These are phyloP conservation scores for Dynastes grantii DNA, from an alignment of 2,888 invertebrate genomes.

Conservation along the genomic window DNA sequence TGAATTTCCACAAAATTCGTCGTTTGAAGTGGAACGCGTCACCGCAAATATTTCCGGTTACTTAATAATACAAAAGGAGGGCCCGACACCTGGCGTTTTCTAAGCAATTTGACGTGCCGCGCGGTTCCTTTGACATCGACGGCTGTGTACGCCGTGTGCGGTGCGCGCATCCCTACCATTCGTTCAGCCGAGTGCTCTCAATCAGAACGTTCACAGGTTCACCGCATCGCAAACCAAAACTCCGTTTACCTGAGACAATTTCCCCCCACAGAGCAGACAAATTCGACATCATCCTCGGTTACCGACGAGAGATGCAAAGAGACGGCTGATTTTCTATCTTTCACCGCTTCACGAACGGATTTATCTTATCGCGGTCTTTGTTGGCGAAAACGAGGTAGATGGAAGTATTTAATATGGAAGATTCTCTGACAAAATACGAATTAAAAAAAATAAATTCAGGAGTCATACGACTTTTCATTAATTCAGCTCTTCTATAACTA, in stretches of 20 bases:
- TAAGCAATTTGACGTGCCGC: slow-evolving; percentile 58
- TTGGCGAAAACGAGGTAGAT: background rate
- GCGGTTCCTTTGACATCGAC: slow-evolving; percentile 57
- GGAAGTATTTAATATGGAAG: background rate
- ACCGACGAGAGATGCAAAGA: background rate
- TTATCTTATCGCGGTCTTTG: background rate
- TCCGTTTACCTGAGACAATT: slow-evolving; percentile 58
- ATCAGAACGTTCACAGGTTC: slow-evolving; percentile 61
- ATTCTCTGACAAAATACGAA: background rate
- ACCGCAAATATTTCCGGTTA: slow-evolving; percentile 46
- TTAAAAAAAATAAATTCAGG: too few relatives aligned
- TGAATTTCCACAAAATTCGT: slow-evolving; percentile 6
- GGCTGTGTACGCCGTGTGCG: slow-evolving; percentile 39
- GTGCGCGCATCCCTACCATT: slow-evolving; percentile 51
- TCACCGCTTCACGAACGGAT: background rate
- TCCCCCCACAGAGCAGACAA: slow-evolving; percentile 51
- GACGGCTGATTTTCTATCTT: slow-evolving; percentile 26
- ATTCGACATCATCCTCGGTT: slow-evolving; percentile 21
- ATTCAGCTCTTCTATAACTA: too few relatives aligned
- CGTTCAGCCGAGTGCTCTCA: slow-evolving; percentile 57
- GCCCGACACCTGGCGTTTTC: slow-evolving; percentile 57
- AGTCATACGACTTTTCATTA: too few relatives aligned
- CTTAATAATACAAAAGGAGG: slow-evolving; percentile 50
- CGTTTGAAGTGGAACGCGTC: slow-evolving; percentile 42
- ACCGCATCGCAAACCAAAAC: slow-evolving; percentile 60